Evolutionary conservation across 2,797 vertebrate genomes (phyloP).

Genomic region (Pampus argenteus): DNA sequence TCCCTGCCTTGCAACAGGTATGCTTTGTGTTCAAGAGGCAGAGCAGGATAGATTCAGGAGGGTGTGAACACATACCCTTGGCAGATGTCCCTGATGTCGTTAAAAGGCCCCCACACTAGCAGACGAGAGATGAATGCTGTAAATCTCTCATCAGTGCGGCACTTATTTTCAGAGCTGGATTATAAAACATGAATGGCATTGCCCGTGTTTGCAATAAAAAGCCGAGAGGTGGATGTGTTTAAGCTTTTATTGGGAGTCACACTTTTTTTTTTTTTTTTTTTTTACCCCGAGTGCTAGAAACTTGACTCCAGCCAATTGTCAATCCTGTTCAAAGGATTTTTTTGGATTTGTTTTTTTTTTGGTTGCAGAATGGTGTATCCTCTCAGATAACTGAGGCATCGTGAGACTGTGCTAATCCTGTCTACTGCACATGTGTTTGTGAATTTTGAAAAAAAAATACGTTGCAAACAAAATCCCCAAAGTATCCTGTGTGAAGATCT

Average conservation of each 20-base stretch:
- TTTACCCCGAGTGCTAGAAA: slow-evolving; percentile 24
- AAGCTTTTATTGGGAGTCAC: slow-evolving; percentile 33
- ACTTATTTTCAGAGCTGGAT: slow-evolving; percentile 5
- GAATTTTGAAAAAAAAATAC: slow-evolving; percentile 45
- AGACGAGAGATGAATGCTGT: slow-evolving; percentile 14
- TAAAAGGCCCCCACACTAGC: slow-evolving; percentile 6
- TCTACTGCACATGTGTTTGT: slow-evolving; percentile 47
- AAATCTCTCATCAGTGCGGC: slow-evolving; percentile 16
- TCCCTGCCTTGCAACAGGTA: neutral
- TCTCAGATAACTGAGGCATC: slow-evolving; percentile 2
- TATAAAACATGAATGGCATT: neutral
- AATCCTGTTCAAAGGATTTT: slow-evolving; percentile 25
- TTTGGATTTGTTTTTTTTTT: slow-evolving; percentile 18
- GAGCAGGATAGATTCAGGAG: slow-evolving; percentile 9
- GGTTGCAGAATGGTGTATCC: slow-evolving; percentile 16
- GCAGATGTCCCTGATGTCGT: slow-evolving; percentile 17
- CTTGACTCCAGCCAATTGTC: slow-evolving; percentile 24
- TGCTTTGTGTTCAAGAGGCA: slow-evolving; percentile 1
- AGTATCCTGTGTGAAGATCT: slow-evolving; percentile 28
- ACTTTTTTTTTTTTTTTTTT: slow-evolving; percentile 10
- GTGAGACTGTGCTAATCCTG: slow-evolving; percentile 12
- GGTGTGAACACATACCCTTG: slow-evolving; percentile 11
- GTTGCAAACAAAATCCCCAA: slow-evolving; percentile 20
- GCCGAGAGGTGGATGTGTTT: slow-evolving; percentile 3
- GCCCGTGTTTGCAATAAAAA: neutral